Conservation (phyloP, 1,140 invertebrate genomes). For the Atta texana region DNA sequence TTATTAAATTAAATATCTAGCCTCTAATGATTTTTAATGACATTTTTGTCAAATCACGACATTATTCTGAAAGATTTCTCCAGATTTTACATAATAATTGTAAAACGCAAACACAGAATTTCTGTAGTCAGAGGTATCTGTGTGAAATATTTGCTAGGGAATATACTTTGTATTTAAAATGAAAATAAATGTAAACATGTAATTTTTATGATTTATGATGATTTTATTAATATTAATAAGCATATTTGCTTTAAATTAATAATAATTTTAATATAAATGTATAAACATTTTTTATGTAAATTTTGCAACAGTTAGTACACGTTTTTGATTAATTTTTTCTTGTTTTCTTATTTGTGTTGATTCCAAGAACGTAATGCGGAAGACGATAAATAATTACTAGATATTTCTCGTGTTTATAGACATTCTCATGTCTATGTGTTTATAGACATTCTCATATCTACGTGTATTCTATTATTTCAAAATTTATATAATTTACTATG, state of each 20-base stretch:
- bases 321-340: slow-evolving; percentile 41
- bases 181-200: neutral
- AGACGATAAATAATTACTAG: neutral
- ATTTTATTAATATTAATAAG: neutral
- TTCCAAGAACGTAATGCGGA: slow-evolving; percentile 35
- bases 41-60: neutral
- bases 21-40: slow-evolving; percentile 12
- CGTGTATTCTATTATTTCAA: slow-evolving; percentile 26
- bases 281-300: slow-evolving; percentile 6
- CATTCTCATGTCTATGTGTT: neutral
- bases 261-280: neutral
- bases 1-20: too few relatives aligned
- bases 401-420: neutral
- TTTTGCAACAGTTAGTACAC: neutral
- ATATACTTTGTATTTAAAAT: neutral
- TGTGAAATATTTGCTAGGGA: neutral
- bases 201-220: neutral
- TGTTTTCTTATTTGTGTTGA: neutral
- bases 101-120: neutral
- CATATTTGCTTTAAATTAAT: neutral
- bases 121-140: neutral
- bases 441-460: neutral
- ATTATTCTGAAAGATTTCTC: neutral
- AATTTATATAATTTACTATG: slow-evolving; percentile 12
- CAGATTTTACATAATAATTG: neutral